Evolutionary conservation across 2,888 invertebrate species (phyloP).

Genomic region (Sacculina carcini): DNA sequence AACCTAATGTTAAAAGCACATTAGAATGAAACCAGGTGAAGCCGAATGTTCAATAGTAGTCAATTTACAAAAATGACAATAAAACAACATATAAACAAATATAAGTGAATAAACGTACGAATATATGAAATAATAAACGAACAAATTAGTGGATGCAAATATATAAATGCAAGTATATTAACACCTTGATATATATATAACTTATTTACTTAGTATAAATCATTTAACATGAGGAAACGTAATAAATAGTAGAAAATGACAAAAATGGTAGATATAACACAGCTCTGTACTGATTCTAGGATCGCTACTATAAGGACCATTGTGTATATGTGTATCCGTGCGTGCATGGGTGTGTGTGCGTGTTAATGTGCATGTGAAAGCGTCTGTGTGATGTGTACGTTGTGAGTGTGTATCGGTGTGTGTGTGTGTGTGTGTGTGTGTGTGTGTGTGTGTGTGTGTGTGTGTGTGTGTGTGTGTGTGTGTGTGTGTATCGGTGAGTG

Average conservation of each 20-base stretch:
- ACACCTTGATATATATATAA: background rate
- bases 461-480: background rate
- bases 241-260: too few relatives aligned
- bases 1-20: too few relatives aligned
- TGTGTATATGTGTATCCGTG: background rate
- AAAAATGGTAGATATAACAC: too few relatives aligned
- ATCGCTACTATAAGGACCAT: background rate
- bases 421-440: background rate
- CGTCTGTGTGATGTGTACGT: background rate
- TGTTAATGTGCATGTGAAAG: background rate
- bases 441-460: background rate
- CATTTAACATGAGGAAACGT: too few relatives aligned
- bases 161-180: background rate
- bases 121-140: background rate
- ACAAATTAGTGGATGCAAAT: background rate
- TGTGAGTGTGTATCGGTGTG: background rate
- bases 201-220: too few relatives aligned
- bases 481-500: background rate
- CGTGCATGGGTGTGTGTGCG: background rate
- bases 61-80: too few relatives aligned
- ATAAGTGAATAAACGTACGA: background rate
- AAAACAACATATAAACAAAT: too few relatives aligned
- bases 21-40: too few relatives aligned
- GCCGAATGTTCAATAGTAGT: too few relatives aligned
- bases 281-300: too few relatives aligned